Base-by-base conservation (phyloP, 30 jellyfish, hydroid and myxozoan species). In the Chrysaora quinquecirrha region DNA sequence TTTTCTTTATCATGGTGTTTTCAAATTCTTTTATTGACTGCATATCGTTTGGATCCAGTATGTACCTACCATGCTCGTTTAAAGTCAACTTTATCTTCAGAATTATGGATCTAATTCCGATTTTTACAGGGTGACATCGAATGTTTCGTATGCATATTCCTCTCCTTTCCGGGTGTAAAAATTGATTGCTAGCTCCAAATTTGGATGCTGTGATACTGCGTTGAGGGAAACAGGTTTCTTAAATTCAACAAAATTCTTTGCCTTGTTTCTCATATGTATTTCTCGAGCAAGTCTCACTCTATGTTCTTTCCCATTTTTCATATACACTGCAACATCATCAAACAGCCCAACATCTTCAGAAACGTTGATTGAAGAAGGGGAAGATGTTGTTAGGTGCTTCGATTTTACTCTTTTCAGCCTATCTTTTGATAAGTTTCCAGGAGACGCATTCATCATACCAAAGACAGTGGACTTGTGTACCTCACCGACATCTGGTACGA, bases 381-480 rank as follows among this genome's bases (percentile, higher is more conserved):
- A 3, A 11, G 1, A 10, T 3, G 1, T 12, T 2, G 16, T 71
- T 16, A 71, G 0, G 3, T 33, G 69, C 21, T 33, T 4, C 6
- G 71, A 71, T 30, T 30, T 34, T 9, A 71, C 83, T 1, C 83
- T 67, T 19, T 71, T 71, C 27, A 71, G 43, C 16, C 83, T 33
- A 35, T 71, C 83, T 7, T 0, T 25, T 3, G 83, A 35, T 12
- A 71, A 1, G 4, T 68, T 46, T 2, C 23, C 0, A 16, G 83
- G 69, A 16, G 19, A 4, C 1, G 70, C 20, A 71, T 71, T 14
- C 6, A 71, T 43, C 83, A 71, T 71, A 1, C 35, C 69, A 34
- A 68, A 68, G 14, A 68, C 80, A 6, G 80, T 68, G 3, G 80
- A 68, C 29, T 68, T 68, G 31, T 68, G 80, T 7, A 68, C 80